Evolutionary conservation across 1,140 invertebrate species (phyloP).

Genomic region (Drosophila seguyi): DNA sequence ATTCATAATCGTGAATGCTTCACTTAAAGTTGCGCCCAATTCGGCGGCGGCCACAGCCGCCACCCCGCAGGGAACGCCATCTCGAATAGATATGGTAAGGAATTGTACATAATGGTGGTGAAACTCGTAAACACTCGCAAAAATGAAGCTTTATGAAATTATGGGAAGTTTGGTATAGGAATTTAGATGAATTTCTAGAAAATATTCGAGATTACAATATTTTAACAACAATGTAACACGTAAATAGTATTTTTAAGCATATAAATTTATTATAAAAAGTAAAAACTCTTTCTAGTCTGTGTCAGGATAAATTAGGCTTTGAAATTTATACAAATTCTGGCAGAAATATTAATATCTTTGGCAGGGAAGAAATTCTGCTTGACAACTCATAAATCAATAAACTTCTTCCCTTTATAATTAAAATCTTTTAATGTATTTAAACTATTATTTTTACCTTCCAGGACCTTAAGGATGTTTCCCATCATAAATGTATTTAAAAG

Average conservation of each 20-base stretch:
- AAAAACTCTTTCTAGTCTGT: too few relatives aligned
- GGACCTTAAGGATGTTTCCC: neutral
- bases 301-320: neutral
- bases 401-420: too few relatives aligned
- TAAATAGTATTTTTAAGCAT: too few relatives aligned
- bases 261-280: too few relatives aligned
- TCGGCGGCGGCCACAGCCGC: constrained; percentile 29
- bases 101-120: constrained; percentile 38
- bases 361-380: neutral
- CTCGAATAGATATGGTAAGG: constrained; percentile 27
- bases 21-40: constrained; percentile 61
- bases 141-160: neutral
- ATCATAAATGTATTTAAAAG: too few relatives aligned
- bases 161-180: too few relatives aligned
- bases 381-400: too few relatives aligned
- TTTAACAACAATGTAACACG: neutral
- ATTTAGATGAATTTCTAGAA: neutral
- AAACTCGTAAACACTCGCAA: constrained; percentile 18
- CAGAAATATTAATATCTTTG: neutral
- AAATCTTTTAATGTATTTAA: neutral
- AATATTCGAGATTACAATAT: neutral
- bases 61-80: constrained; percentile 56
- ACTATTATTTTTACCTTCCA: neutral
- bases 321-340: neutral
- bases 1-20: constrained; percentile 83